Conservation (phyloP, 2,888 invertebrate species). For the Hermodice carunculata region DNA sequence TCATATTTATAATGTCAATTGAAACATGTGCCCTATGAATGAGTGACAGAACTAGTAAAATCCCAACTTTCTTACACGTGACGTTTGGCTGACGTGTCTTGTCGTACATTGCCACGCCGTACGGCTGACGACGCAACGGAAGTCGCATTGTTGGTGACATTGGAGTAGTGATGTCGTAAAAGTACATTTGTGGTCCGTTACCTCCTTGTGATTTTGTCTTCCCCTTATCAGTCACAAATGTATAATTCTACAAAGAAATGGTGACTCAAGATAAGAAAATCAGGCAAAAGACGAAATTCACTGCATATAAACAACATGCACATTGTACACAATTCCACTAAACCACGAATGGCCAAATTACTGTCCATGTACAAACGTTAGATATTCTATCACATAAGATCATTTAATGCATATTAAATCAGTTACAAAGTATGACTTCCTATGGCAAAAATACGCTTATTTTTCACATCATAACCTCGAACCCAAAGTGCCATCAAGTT, state of each 20-base stretch:
- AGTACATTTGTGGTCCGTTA: background rate
- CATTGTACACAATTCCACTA: background rate
- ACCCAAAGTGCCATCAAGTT: no score
- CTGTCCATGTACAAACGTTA: no score
- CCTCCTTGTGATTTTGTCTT: background rate
- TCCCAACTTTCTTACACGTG: slow-evolving; percentile 10
- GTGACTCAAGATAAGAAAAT: no score
- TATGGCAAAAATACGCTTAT: no score
- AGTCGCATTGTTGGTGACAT: background rate
- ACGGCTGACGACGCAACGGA: slow-evolving; percentile 20
- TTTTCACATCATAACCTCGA: no score
- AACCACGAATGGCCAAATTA: background rate
- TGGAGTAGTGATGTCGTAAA: background rate
- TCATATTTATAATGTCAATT: no score
- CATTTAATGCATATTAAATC: no score
- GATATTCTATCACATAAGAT: no score
- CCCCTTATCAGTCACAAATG: background rate
- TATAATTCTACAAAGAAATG: background rate
- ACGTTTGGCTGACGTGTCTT: slow-evolving; percentile 19
- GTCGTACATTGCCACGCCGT: slow-evolving; percentile 32
- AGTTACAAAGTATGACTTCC: no score
- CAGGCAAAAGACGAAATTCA: no score
- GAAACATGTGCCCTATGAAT: no score
- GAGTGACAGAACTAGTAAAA: no score
- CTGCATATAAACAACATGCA: background rate